Evolutionary conservation across 2,888 invertebrate genomes (phyloP), one percentile per base, ranked within the genome.

Genomic region (Spialia ferax): DNA sequence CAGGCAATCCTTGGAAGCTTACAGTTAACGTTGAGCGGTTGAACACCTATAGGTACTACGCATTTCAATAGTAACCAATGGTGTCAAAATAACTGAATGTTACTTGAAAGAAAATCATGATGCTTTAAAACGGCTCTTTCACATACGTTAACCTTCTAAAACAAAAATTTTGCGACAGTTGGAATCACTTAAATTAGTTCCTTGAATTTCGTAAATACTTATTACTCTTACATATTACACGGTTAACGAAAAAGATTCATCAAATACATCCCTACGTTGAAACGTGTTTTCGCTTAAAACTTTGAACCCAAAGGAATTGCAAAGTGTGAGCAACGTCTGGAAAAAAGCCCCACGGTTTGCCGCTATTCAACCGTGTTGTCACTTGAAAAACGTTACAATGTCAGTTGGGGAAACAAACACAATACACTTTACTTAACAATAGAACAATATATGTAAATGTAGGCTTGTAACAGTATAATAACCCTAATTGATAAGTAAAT

Each of bases 401-500:
- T 38, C 32, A 56, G 35, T 29, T 29, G n/a, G 26, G 26, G 26
- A 52, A 59, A 52, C 57, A 42, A 18, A 59, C 52, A 52, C 23
- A 59, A 65, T 65, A 65, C 65, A 60, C 52, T 63, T 69, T 61
- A 61, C 13, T 52, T 48, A 57, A 56, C 69, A 70, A 70, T 70
- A n/a, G n/a, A n/a, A n/a, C n/a, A n/a, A n/a, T n/a, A n/a, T n/a
- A n/a, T n/a, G n/a, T n/a, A n/a, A n/a, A n/a, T n/a, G n/a, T n/a
- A n/a, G n/a, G n/a, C n/a, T n/a, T n/a, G n/a, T n/a, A n/a, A n/a
- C n/a, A n/a, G n/a, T n/a, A n/a, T n/a, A n/a, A n/a, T n/a, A n/a
- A n/a, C 63, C 73, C 60, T 65, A 68, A 71, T 72, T 69, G 69
- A 52, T 64, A 69, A 67, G 71, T n/a, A n/a, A n/a, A n/a, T n/a